phyloP scores from a whole-genome alignment of 2,113 vertebrate species.

The Stegastes partitus region DNA sequence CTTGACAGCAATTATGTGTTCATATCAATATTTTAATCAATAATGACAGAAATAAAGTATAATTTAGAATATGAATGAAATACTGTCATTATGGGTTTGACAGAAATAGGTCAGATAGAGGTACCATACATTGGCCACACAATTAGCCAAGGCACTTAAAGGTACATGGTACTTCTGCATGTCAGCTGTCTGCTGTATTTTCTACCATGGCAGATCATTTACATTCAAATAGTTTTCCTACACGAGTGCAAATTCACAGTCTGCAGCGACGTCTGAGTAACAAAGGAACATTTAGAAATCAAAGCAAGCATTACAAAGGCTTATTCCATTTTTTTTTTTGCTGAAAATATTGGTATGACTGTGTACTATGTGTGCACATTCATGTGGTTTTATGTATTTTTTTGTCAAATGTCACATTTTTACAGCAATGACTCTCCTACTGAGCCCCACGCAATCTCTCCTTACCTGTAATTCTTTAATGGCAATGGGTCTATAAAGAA shows the following conservation, averaged over 20 bases:
- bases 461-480: conserved; percentile 7
- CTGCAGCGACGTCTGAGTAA: not conserved
- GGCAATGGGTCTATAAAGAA: not conserved
- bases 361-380: not conserved
- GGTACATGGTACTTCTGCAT: no score
- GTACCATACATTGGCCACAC: not conserved
- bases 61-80: no score
- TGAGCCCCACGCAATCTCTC: not conserved
- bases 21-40: no score
- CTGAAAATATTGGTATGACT: not conserved
- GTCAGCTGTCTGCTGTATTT: conserved; percentile 34
- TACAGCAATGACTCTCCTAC: not conserved
- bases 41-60: no score
- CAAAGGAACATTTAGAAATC: not conserved
- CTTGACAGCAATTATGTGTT: not conserved
- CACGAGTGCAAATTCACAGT: not conserved
- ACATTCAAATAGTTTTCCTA: conserved; percentile 46
- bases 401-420: conserved; percentile 5
- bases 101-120: conserved; percentile 13
- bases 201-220: conserved; percentile 43
- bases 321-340: not conserved
- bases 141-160: not conserved
- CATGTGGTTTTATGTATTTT: not conserved
- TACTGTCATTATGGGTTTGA: not conserved
- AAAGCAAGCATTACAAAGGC: not conserved